Percentiles rank a stretch among this genome's conserved stretches.
These are phyloP conservation scores for Sorex fumeus DNA, from an alignment of 2,113 vertebrate genomes.

Conservation along the genomic window DNA sequence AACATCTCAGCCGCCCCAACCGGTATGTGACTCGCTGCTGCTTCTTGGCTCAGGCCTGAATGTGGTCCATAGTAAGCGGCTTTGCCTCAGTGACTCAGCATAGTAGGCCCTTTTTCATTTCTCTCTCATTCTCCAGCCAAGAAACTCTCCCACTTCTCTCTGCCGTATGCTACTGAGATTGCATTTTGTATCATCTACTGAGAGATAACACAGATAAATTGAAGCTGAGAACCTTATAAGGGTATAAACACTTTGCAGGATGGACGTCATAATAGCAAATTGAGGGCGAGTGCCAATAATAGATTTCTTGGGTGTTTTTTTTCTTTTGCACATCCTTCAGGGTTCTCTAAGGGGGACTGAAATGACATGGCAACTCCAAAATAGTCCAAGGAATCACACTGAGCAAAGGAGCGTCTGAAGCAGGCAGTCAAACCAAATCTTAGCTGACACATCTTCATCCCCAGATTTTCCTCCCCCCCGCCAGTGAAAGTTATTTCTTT, in stretches of 20 bases:
- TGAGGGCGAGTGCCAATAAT: conserved; percentile 88
- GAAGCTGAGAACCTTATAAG: conserved; percentile 90
- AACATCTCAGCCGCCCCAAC: conserved; percentile 88
- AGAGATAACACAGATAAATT: conserved; percentile 89
- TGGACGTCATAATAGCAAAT: conserved; percentile 90
- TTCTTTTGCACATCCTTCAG: conserved; percentile 81
- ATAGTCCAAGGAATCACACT: conserved; percentile 88
- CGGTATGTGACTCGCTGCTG: conserved; percentile 90
- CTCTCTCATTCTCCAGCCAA: conserved; percentile 90
- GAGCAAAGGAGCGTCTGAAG: conserved; percentile 74
- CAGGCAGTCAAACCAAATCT: conserved; percentile 77
- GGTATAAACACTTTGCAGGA: conserved; percentile 88
- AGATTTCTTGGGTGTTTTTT: conserved; percentile 86
- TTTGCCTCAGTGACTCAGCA: conserved; percentile 92
- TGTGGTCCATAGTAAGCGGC: conserved; percentile 91
- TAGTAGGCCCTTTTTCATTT: conserved; percentile 92
- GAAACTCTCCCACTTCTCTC: conserved; percentile 91
- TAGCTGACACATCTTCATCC: conserved; percentile 67
- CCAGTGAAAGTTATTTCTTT: background rate
- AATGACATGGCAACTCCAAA: conserved; percentile 88
- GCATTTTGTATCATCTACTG: conserved; percentile 89
- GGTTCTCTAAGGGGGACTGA: conserved; percentile 84
- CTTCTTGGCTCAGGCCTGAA: conserved; percentile 89
- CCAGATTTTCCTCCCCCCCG: background rate
- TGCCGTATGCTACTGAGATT: conserved; percentile 90